phyloP scores from a whole-genome alignment of 92 coral and sea anemone species.

The Blastomussa wellsi region DNA sequence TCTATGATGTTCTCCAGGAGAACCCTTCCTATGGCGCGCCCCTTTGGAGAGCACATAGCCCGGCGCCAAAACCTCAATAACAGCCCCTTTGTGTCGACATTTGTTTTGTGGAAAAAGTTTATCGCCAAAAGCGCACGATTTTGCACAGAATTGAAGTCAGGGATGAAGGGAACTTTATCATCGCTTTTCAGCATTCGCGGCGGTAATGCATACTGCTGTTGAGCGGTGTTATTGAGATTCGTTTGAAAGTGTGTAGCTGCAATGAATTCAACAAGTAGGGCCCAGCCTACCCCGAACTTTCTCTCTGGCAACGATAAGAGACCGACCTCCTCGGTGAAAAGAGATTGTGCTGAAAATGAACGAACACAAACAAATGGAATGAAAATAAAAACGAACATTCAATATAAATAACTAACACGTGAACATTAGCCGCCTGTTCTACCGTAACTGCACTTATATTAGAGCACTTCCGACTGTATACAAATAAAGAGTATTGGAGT shows the following conservation, averaged over 20 bases:
- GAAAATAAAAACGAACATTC: neutral
- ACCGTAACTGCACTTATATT: neutral
- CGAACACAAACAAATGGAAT: neutral
- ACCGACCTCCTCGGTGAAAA: slow-evolving; percentile 58
- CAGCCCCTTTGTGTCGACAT: slow-evolving; percentile 58
- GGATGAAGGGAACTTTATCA: slow-evolving; percentile 68
- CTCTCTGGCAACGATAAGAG: slow-evolving; percentile 72
- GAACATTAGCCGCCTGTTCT: neutral
- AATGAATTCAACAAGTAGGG: slow-evolving; percentile 78
- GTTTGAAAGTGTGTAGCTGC: slow-evolving; percentile 85
- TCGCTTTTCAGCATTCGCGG: slow-evolving; percentile 63
- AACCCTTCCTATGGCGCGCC: slow-evolving; percentile 74
- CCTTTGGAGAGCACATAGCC: slow-evolving; percentile 81
- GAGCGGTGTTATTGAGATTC: slow-evolving; percentile 69
- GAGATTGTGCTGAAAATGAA: slow-evolving; percentile 52
- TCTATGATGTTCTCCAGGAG: slow-evolving; percentile 58
- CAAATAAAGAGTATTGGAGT: no score
- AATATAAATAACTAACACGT: neutral
- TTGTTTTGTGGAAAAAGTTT: slow-evolving; percentile 55
- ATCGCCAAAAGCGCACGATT: slow-evolving; percentile 65
- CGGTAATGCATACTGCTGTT: slow-evolving; percentile 57
- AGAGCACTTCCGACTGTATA: neutral
- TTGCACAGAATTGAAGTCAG: slow-evolving; percentile 61
- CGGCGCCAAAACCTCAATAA: slow-evolving; percentile 67
- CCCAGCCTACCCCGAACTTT: slow-evolving; percentile 87